Conservation (phyloP, 2,888 invertebrate genomes). For the Galeruca laticollis region DNA sequence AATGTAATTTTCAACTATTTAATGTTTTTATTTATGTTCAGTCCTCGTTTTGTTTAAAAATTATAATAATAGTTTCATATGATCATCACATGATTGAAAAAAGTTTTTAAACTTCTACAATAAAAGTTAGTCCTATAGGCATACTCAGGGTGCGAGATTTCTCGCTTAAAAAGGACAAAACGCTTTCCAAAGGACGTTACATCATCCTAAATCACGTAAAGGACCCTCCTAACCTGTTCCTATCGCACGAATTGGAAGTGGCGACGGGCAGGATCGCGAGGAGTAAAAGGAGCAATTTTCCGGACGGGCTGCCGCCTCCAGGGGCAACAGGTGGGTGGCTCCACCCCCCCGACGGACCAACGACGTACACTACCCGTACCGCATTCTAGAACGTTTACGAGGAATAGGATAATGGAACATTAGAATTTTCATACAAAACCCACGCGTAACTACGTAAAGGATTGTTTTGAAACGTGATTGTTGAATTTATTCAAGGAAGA, state of each 20-base stretch:
- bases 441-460: too few species aligned
- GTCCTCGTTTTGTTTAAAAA: too few species aligned
- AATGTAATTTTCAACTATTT: too few species aligned
- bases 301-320: constrained; percentile 44
- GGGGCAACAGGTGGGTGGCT: constrained; percentile 63
- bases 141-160: background rate
- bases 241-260: constrained; percentile 33
- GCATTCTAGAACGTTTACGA: constrained; percentile 13
- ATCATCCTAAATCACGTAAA: constrained; percentile 28
- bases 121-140: background rate
- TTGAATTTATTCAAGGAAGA: too few species aligned
- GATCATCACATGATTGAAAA: too few species aligned
- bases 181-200: constrained; percentile 10
- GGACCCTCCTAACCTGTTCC: constrained; percentile 34
- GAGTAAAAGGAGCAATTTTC: constrained; percentile 34
- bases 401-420: constrained; percentile 16
- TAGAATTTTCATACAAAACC: background rate
- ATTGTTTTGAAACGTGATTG: too few species aligned
- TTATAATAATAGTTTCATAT: too few species aligned
- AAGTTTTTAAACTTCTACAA: background rate
- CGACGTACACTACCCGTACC: constrained; percentile 27
- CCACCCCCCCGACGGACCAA: constrained; percentile 48
- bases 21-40: too few species aligned
- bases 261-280: constrained; percentile 28
- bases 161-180: constrained; percentile 13